These are phyloP conservation scores for Phodopus roborovskii DNA, from an alignment of 2,113 vertebrate genomes.

Conservation along the genomic window DNA sequence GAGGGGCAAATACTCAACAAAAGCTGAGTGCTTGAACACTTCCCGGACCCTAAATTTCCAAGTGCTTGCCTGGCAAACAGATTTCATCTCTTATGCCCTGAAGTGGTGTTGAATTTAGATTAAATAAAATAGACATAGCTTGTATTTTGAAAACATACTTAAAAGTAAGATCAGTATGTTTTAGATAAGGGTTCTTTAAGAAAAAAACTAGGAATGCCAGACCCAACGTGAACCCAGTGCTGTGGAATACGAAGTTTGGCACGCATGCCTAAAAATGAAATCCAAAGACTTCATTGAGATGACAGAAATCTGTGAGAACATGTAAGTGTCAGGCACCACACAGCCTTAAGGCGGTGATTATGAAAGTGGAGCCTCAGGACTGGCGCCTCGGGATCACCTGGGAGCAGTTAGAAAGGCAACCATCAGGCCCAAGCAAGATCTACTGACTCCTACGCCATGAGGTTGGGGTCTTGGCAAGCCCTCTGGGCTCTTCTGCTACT, in stretches of 20 bases:
- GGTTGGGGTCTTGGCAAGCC: neutral
- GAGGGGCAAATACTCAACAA: neutral
- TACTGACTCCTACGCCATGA: neutral
- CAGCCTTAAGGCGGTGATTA: neutral
- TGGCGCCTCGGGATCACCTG: neutral
- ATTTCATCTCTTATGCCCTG: neutral
- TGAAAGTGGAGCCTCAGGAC: neutral
- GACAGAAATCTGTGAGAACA: neutral
- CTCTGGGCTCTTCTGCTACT: neutral
- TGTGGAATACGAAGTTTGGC: neutral
- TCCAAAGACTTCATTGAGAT: slow-evolving; percentile 5
- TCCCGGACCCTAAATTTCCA: neutral
- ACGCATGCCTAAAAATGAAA: neutral
- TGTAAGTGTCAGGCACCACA: neutral
- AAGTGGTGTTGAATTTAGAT: neutral
- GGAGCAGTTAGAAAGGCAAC: neutral
- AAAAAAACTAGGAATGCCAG: neutral
- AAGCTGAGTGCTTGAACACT: neutral
- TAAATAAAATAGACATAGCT: neutral
- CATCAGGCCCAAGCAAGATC: neutral
- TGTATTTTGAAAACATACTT: slow-evolving; percentile 22
- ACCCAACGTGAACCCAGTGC: neutral
- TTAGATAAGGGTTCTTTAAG: slow-evolving; percentile 22
- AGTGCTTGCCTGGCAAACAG: neutral
- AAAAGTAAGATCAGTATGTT: neutral